Evolutionary conservation across 2,113 vertebrate genomes (phyloP).

Genomic region (Campylorhamphus procurvoides): DNA sequence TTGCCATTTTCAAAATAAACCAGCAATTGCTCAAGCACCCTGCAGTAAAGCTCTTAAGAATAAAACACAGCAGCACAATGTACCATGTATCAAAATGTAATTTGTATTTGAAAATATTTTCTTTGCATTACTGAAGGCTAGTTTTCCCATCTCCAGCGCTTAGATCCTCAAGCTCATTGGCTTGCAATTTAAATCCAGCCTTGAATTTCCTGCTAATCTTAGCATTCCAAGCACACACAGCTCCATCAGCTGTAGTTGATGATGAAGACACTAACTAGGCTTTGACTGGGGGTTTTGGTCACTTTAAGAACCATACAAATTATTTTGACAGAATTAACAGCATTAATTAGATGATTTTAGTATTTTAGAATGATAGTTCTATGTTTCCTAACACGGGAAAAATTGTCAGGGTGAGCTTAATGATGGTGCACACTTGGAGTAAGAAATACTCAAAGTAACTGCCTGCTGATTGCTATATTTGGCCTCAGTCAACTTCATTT

Average conservation of each 20-base stretch:
- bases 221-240: not conserved
- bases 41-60: not conserved
- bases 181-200: not conserved
- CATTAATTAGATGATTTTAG: not conserved
- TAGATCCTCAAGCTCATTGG: not conserved
- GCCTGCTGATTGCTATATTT: rapidly evolving
- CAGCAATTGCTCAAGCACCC: not conserved
- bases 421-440: not conserved
- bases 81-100: not conserved
- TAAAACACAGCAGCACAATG: not conserved
- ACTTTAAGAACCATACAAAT: not conserved
- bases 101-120: not conserved
- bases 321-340: not conserved
- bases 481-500: not conserved
- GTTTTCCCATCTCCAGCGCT: not conserved
- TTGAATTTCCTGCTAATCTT: not conserved
- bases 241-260: not conserved
- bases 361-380: not conserved
- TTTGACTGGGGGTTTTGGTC: not conserved
- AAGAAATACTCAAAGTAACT: not conserved
- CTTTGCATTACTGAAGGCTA: not conserved
- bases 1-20: not conserved
- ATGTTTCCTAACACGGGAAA: not conserved
- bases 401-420: not conserved
- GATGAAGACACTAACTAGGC: not conserved